Percentiles rank a stretch among this genome's conserved stretches.
Conservation (phyloP, 2,797 vertebrate genomes). For the Neosilurus hyrtlii region DNA sequence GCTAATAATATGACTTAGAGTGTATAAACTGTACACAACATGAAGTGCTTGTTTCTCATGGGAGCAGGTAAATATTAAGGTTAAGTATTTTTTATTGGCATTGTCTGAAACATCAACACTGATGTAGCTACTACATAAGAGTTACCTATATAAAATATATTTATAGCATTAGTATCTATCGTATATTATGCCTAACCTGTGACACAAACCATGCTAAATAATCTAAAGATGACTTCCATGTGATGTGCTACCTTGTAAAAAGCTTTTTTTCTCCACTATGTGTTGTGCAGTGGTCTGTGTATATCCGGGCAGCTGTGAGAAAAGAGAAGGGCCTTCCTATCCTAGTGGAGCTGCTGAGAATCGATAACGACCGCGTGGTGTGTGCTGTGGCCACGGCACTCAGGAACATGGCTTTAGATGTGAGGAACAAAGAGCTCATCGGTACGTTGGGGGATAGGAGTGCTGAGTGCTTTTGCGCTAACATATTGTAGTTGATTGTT, state of each 20-base stretch:
- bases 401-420: conserved; percentile 97
- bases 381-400: conserved; percentile 96
- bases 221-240: background rate
- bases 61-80: background rate
- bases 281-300: conserved; percentile 88
- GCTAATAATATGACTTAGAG: background rate
- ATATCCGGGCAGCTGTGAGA: conserved; percentile 93
- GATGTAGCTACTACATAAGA: background rate
- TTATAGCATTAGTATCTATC: background rate
- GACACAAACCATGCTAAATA: background rate
- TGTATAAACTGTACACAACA: too few relatives aligned
- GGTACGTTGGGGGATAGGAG: conserved; percentile 73
- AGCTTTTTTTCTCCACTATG: background rate
- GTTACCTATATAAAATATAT: background rate
- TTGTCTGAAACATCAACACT: background rate
- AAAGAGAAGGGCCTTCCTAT: conserved; percentile 98
- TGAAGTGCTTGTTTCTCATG: background rate
- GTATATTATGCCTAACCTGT: background rate
- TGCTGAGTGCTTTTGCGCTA: background rate
- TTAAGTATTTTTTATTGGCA: background rate
- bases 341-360: conserved; percentile 93
- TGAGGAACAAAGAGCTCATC: conserved; percentile 97
- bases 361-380: conserved; percentile 97
- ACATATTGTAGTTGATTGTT: conserved; percentile 1
- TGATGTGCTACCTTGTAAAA: background rate